phyloP scores from a whole-genome alignment of 2,797 vertebrate species.

The Typhlichthys eigenmanni region DNA sequence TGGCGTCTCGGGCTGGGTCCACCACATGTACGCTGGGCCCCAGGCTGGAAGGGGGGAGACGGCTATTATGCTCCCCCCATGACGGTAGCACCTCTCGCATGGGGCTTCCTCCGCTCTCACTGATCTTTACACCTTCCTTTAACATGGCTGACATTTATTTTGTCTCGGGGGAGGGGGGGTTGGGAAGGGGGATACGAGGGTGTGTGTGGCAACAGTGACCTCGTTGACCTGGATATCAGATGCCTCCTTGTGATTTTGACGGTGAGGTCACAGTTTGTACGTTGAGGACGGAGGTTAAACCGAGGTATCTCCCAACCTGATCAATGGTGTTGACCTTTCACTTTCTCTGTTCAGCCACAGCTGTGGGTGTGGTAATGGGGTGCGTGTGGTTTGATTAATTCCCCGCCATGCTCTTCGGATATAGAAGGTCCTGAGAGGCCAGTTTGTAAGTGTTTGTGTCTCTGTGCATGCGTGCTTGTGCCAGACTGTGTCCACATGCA shows the following conservation, averaged over 20 bases:
- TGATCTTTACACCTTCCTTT: constrained; percentile 44
- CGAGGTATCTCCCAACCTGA: constrained; percentile 22
- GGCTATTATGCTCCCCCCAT: constrained; percentile 45
- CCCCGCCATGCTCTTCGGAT: constrained; percentile 42
- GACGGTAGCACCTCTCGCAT: constrained; percentile 41
- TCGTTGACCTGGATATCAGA: constrained; percentile 40
- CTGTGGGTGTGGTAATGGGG: constrained; percentile 32
- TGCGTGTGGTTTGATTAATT: constrained; percentile 53
- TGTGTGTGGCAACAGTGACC: constrained; percentile 28
- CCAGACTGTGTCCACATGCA: constrained; percentile 26
- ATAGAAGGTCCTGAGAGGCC: constrained; percentile 19
- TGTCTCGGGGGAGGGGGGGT: neutral
- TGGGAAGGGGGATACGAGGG: neutral
- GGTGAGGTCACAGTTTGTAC: neutral
- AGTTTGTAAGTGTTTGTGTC: constrained; percentile 19
- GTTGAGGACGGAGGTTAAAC: constrained; percentile 51
- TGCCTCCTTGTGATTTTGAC: constrained; percentile 40
- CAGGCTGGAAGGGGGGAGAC: constrained; percentile 58
- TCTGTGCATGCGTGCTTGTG: constrained; percentile 33
- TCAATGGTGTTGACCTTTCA: constrained; percentile 52
- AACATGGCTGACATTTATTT: constrained; percentile 13
- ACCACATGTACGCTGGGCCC: constrained; percentile 75
- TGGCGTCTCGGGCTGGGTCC: constrained; percentile 75
- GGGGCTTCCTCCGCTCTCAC: constrained; percentile 23
- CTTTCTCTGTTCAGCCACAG: constrained; percentile 38